Evolutionary conservation across 2,888 invertebrate genomes (phyloP), one percentile per base, ranked within the genome.

Genomic region (Cephalotes varians): DNA sequence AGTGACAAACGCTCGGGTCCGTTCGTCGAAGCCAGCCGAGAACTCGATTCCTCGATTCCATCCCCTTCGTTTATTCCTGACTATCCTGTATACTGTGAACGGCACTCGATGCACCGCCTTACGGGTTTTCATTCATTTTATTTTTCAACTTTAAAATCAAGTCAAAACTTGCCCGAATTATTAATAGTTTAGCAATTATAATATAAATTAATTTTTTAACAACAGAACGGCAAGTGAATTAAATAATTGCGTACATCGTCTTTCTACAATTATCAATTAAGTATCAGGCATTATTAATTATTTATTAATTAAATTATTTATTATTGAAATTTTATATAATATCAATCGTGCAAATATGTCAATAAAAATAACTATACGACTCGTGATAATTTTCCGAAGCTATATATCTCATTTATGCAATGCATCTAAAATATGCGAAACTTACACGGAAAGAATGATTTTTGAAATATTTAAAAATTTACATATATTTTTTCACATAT

Each of bases 1-100:
- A 93, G 93, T 93, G 93, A 93, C 89, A 92, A 90, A 91, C 91
- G 88, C 64, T 77, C 51, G 54, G 64, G 69, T 69, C 84, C 83
- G 64, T 76, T 84, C 84, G 84, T 84, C 83, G 76, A 87, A 88
- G 86, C 85, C 83, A 83, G 72, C 71, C 80, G 77, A 84, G 83
- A 86, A 89, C 87, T 83, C 82, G 85, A 85, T 87, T 89, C 85
- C 86, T 84, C 76, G 85, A 71, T 83, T 86, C 81, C 83, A 49
- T 81, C 82, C 77, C 69, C 83, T 54, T 72, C 69, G 76, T n/a
- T 76, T 62, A 65, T 74, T 44, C 28, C 37, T 47, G 47, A 25
- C 72, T 58, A 71, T 72, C 44, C 4, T 40, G 15, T 28, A 21
- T 34, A 44, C 4, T 49, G n/a, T n/a, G 18, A 69, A 71, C 77